These are phyloP conservation scores for Epinotia brunnichana DNA, from an alignment of 2,888 invertebrate species.

Conservation along the genomic window DNA sequence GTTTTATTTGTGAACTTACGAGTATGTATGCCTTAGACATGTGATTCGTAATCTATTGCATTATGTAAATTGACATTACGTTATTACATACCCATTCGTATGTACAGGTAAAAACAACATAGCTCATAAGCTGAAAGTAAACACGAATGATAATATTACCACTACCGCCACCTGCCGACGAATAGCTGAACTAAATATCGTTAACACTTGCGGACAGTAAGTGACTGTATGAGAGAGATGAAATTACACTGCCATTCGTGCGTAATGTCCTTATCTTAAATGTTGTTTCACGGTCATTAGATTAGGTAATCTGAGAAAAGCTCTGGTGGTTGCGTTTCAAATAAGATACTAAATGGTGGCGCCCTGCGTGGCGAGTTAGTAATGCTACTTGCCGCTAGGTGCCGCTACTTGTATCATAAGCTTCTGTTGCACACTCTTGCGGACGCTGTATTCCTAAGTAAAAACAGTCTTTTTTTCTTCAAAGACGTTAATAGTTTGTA, in stretches of 20 bases:
- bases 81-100: not conserved
- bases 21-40: not conserved
- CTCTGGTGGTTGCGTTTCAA: not conserved
- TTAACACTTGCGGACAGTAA: too few relatives aligned
- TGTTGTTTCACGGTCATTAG: not conserved
- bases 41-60: conserved; percentile 8
- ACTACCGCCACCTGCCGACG: conserved; percentile 55
- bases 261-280: too few relatives aligned
- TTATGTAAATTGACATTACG: conserved; percentile 4
- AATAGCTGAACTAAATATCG: conserved; percentile 47
- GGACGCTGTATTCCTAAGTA: not conserved
- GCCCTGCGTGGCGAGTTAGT: conserved; percentile 25
- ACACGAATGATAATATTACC: conserved; percentile 32
- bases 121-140: not conserved
- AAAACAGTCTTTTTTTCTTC: not conserved
- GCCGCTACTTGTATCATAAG: conserved; percentile 47
- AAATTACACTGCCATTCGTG: too few relatives aligned
- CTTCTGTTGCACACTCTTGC: not conserved
- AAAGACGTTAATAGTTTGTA: not conserved
- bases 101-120: not conserved
- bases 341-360: not conserved
- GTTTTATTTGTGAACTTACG: not conserved
- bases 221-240: not conserved
- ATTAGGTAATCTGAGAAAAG: not conserved
- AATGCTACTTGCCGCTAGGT: conserved; percentile 49